Percentiles rank a stretch among this genome's conserved stretches.
Evolutionary conservation across 2,113 vertebrate species (phyloP).

Genomic region (Gambusia affinis): DNA sequence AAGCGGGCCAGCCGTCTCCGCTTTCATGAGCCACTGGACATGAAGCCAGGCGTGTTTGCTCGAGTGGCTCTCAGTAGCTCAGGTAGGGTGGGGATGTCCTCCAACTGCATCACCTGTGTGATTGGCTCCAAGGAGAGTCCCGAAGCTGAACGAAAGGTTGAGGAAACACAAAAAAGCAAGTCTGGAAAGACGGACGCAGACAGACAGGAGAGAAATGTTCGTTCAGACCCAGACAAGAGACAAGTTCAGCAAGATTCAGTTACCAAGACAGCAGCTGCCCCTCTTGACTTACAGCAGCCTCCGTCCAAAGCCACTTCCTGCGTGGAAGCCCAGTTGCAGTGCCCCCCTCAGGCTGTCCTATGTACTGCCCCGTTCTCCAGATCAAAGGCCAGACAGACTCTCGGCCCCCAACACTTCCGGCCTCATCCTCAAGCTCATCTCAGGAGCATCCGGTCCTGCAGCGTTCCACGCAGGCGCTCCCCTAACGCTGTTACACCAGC

Average conservation of each 20-base stretch:
- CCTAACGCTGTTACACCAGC: slow-evolving; percentile 61
- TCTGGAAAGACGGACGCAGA: slow-evolving; percentile 16
- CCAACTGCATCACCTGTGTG: slow-evolving; percentile 92
- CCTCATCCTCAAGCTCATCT: neutral
- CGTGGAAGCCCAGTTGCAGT: slow-evolving; percentile 32
- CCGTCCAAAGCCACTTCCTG: slow-evolving; percentile 31
- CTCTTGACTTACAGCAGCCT: slow-evolving; percentile 21
- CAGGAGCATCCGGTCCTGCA: slow-evolving; percentile 61
- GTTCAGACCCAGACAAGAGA: slow-evolving; percentile 31
- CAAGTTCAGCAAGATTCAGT: slow-evolving; percentile 48
- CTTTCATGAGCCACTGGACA: slow-evolving; percentile 73
- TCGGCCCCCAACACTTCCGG: slow-evolving; percentile 46
- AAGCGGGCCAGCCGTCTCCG: slow-evolving; percentile 79
- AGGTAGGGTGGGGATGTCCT: slow-evolving; percentile 87
- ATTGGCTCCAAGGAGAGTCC: slow-evolving; percentile 87
- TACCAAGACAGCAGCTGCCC: slow-evolving; percentile 9
- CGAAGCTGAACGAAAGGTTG: slow-evolving; percentile 80
- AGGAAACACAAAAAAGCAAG: slow-evolving; percentile 24
- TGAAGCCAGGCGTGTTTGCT: slow-evolving; percentile 80
- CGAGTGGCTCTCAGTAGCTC: slow-evolving; percentile 87
- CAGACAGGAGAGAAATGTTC: slow-evolving; percentile 25
- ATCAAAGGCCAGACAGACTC: slow-evolving; percentile 61
- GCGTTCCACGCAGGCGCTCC: slow-evolving; percentile 65
- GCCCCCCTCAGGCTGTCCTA: slow-evolving; percentile 33
- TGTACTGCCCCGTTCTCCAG: slow-evolving; percentile 54